Evolutionary conservation across 2,113 vertebrate genomes (phyloP).

Genomic region (Heteronetta atricapilla): DNA sequence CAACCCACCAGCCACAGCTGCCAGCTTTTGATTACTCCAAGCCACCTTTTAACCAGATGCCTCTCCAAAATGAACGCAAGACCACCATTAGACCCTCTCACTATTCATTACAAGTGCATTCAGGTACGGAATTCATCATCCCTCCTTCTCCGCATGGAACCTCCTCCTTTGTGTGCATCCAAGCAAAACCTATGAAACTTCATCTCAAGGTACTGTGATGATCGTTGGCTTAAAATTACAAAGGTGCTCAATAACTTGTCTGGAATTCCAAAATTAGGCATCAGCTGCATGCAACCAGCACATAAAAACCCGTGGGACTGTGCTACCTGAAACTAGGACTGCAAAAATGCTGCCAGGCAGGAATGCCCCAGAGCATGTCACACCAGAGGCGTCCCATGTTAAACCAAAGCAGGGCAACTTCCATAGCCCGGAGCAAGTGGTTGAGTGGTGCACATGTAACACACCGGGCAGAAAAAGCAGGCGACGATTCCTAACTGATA

Average conservation of each 20-base stretch:
- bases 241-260: background rate
- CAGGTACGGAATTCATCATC: background rate
- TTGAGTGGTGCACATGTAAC: background rate
- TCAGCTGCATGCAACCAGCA: background rate
- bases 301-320: background rate
- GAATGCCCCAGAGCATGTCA: background rate
- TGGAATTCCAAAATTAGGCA: background rate
- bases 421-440: background rate
- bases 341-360: background rate
- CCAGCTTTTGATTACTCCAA: background rate
- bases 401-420: background rate
- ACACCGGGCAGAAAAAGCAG: background rate
- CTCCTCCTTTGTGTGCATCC: background rate
- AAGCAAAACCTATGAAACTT: background rate
- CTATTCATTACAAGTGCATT: background rate
- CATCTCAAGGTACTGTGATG: background rate
- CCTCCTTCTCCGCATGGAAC: background rate
- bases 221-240: background rate
- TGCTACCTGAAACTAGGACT: background rate
- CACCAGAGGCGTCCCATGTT: background rate
- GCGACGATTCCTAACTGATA: background rate
- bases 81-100: too few relatives aligned
- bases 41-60: fast-evolving
- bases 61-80: background rate
- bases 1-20: background rate